A percentile compares a stretch with the other conserved stretches of the same genome.
These are phyloP conservation scores for Rhodophaea formosa DNA, from an alignment of 2,888 invertebrate genomes.

Conservation along the genomic window DNA sequence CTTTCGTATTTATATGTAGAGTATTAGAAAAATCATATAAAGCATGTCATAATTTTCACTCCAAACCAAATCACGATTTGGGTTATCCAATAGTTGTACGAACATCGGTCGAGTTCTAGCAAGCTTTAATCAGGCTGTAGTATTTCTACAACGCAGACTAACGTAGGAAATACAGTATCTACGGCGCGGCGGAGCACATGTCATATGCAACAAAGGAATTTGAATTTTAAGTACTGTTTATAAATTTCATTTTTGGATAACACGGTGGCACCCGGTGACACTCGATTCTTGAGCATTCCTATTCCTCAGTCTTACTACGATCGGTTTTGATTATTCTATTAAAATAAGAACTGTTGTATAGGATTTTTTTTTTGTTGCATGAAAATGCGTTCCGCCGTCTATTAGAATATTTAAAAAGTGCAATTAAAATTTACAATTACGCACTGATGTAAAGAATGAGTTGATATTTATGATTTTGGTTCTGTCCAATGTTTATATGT, in stretches of 20 bases:
- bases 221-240: no score
- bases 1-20: no score
- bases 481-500: constrained; percentile 30
- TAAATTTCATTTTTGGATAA: no score
- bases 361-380: no score
- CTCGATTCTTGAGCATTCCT: no score
- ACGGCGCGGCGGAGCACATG: background rate
- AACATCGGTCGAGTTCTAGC: constrained; percentile 13
- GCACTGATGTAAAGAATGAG: constrained; percentile 44
- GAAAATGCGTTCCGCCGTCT: background rate
- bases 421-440: constrained; percentile 49
- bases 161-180: background rate
- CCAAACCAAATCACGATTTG: background rate
- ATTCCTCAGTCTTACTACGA: no score
- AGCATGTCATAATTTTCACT: constrained; percentile 1
- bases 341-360: no score
- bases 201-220: no score
- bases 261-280: no score
- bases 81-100: constrained; percentile 5
- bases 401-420: constrained; percentile 48
- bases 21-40: background rate
- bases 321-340: no score
- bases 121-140: constrained; percentile 16
- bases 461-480: constrained; percentile 34
- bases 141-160: constrained; percentile 26